Percentiles rank a stretch among this genome's conserved stretches.
Conservation (phyloP, 35 echinoderm and acorn worm genomes). For the Strongylocentrotus purpuratus region DNA sequence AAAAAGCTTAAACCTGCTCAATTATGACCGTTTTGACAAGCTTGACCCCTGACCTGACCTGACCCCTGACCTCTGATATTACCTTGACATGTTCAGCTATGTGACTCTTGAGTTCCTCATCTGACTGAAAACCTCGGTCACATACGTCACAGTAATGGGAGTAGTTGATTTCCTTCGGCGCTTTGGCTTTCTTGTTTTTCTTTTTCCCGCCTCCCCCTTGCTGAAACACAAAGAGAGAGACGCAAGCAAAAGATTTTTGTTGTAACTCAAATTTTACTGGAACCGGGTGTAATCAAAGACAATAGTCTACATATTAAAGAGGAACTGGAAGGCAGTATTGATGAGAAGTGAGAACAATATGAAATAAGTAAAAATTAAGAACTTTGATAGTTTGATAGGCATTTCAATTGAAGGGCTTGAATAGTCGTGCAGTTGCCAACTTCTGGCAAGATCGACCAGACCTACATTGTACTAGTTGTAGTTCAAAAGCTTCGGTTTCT, state of each 20-base stretch:
- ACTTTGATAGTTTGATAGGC: too few species aligned
- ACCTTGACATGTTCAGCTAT: slow-evolving; percentile 67
- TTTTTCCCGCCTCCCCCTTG: neutral
- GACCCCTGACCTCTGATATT: neutral
- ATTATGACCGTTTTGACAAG: neutral
- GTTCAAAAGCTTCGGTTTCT: too few species aligned
- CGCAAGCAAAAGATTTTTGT: neutral
- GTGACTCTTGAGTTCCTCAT: slow-evolving; percentile 51
- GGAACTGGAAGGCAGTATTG: too few species aligned
- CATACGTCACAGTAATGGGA: slow-evolving; percentile 72
- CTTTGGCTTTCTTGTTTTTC: slow-evolving; percentile 42
- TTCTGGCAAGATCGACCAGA: too few species aligned
- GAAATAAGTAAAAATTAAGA: too few species aligned
- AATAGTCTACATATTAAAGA: too few species aligned
- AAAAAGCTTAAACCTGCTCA: neutral
- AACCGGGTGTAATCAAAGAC: too few species aligned
- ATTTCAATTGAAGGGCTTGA: too few species aligned
- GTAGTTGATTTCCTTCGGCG: slow-evolving; percentile 15
- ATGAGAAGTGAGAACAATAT: too few species aligned
- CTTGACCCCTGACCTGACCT: neutral
- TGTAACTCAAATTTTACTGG: too few species aligned
- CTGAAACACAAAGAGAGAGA: neutral
- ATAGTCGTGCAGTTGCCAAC: too few species aligned
- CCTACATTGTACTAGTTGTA: too few species aligned
- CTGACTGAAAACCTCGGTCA: slow-evolving; percentile 70